Evolutionary conservation across 2,797 vertebrate genomes (phyloP).

Genomic region (Danio jaintianensis): DNA sequence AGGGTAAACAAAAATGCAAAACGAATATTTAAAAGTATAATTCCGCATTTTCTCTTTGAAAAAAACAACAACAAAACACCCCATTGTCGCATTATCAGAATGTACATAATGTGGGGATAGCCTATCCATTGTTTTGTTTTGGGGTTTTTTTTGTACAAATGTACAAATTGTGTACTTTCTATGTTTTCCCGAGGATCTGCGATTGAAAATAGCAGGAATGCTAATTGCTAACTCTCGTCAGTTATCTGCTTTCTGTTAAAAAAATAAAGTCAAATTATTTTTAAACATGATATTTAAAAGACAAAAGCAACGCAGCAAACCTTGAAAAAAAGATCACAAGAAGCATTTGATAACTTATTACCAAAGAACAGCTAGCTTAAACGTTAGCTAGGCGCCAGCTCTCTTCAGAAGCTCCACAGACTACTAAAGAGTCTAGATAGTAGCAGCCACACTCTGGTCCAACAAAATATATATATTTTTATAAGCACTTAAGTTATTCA

Average conservation of each 20-base stretch:
- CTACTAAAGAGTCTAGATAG: neutral
- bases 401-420: neutral
- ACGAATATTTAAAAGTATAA: too few species aligned
- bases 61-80: too few species aligned
- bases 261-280: neutral
- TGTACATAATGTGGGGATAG: too few species aligned
- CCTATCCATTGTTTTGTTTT: too few species aligned
- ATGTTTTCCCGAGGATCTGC: neutral
- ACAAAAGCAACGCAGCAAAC: neutral
- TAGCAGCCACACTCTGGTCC: constrained; percentile 1
- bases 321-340: constrained; percentile 3
- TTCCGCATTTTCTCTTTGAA: too few species aligned
- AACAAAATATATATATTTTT: constrained; percentile 2
- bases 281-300: neutral
- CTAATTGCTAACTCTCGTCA: neutral
- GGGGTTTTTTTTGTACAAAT: too few species aligned
- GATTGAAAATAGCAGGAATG: neutral
- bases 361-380: neutral
- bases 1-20: too few species aligned
- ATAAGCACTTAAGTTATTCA: constrained; percentile 30
- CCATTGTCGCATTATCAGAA: too few species aligned
- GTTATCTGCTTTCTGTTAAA: neutral
- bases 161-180: neutral
- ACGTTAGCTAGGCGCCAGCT: neutral
- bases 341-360: neutral